Base-by-base conservation (phyloP, 2,888 invertebrate genomes). In the Nycteola revayana region DNA sequence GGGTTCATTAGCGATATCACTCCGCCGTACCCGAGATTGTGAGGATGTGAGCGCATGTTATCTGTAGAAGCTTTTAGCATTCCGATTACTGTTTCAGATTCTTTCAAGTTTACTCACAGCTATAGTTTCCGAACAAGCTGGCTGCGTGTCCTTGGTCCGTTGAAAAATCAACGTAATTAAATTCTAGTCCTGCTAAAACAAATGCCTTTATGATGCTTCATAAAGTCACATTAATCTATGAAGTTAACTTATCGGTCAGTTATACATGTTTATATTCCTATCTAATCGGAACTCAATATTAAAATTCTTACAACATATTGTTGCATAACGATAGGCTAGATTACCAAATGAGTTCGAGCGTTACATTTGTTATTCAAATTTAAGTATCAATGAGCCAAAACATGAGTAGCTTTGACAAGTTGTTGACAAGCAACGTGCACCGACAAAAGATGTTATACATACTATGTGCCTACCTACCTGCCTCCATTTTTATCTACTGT, bases 1-100 rank as follows among this genome's bases (percentile, higher is more conserved):
- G 75, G 78, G 77, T 86, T 87, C 85, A 86, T 86, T 87, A 87
- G 77, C 72, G 80, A 75, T 84, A 86, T 85, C 86, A 76, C 74
- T 66, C 56, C 62, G 47, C 50, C 50, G 56, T 51, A 57, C 58
- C 65, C 49, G 61, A 75, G 81, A 78, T 77, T 71, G 72, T 66
- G 60, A 60, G 68, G 66, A 67, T 64, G 70, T 70, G 63, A 64
- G 63, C 65, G 61, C 55, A 56, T 61, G 65, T 78, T 84, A 86
- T 86, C 86, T 78, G 51, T 53, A 51, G 64, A 77, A 69, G 86
- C 86, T 84, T 81, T 86, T 86, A 85, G 73, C 77, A 65, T 62
- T 59, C 63, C 63, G 80, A 80, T 81, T 74, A 69, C 71, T 56
- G 59, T 60, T 64, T 66, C 61, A 58, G 63, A 70, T 67, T 60